These are phyloP conservation scores for Aspidoscelis tigris DNA, from an alignment of 2,113 vertebrate genomes.

Conservation along the genomic window DNA sequence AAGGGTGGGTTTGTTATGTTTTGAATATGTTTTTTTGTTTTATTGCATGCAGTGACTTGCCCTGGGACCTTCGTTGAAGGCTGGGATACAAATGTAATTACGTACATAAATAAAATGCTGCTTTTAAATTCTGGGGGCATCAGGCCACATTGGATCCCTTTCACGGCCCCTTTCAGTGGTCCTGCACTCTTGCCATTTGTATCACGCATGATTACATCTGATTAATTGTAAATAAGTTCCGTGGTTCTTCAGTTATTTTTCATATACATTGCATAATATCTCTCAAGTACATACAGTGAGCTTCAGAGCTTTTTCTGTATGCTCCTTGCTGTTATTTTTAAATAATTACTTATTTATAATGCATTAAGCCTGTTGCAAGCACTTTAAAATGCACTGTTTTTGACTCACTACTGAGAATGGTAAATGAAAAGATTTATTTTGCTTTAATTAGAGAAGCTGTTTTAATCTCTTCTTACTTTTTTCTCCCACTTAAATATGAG, in stretches of 20 bases:
- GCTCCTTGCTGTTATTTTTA: constrained; percentile 12
- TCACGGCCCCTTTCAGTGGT: too few relatives aligned
- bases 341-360: constrained; percentile 28
- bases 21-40: too few relatives aligned
- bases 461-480: not conserved
- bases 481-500: not conserved
- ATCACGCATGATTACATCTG: not conserved
- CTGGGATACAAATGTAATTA: too few relatives aligned
- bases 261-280: not conserved
- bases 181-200: too few relatives aligned
- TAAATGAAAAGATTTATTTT: constrained; percentile 17
- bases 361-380: constrained; percentile 11
- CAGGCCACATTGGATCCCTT: too few relatives aligned
- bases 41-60: too few relatives aligned
- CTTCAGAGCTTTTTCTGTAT: constrained; percentile 44
- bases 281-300: constrained; percentile 25
- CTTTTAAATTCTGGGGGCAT: too few relatives aligned
- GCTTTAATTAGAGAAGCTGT: constrained; percentile 13
- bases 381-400: constrained; percentile 25
- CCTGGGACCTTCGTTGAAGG: too few relatives aligned
- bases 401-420: constrained; percentile 9
- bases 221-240: constrained; percentile 38
- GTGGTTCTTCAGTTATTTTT: constrained; percentile 33
- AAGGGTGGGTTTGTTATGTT: too few relatives aligned
- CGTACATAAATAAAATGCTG: too few relatives aligned